Evolutionary conservation across 2,888 invertebrate species (phyloP).

Genomic region (Volucella zonaria): DNA sequence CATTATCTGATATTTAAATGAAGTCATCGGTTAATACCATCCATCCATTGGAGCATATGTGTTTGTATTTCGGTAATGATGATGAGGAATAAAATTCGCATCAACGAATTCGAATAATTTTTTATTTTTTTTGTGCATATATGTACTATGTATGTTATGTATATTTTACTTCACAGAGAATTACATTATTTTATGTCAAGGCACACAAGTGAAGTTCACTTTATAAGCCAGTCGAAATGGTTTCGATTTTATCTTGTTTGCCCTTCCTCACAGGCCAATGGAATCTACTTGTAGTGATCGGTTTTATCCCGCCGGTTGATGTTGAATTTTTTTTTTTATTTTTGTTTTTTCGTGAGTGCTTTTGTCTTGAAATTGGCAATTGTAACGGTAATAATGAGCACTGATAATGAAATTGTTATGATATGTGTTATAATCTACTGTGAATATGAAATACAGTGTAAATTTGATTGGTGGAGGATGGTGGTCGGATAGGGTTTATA

Average conservation of each 20-base stretch:
- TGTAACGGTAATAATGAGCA: constrained; percentile 43
- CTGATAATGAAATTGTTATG: constrained; percentile 39
- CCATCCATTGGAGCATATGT: constrained; percentile 8
- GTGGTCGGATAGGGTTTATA: no score
- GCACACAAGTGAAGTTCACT: constrained; percentile 28
- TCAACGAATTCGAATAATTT: no score
- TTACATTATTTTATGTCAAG: no score
- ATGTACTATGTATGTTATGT: no score
- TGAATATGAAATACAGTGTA: constrained; percentile 23
- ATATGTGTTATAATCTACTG: constrained; percentile 36
- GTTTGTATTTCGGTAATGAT: neutral
- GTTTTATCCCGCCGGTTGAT: no score
- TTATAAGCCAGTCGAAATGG: no score
- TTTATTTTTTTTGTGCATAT: no score
- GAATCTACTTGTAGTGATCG: no score
- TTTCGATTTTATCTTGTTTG: no score
- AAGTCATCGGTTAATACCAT: constrained; percentile 50
- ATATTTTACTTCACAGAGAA: no score
- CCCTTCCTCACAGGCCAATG: no score
- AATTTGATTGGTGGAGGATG: constrained; percentile 23
- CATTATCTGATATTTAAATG: constrained; percentile 55
- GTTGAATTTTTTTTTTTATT: neutral
- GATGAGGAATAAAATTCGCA: no score
- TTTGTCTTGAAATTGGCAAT: constrained; percentile 50
- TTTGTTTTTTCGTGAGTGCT: neutral